These are phyloP conservation scores for Gallinago paraguaiae DNA, from an alignment of 2,113 vertebrate species.

Conservation along the genomic window DNA sequence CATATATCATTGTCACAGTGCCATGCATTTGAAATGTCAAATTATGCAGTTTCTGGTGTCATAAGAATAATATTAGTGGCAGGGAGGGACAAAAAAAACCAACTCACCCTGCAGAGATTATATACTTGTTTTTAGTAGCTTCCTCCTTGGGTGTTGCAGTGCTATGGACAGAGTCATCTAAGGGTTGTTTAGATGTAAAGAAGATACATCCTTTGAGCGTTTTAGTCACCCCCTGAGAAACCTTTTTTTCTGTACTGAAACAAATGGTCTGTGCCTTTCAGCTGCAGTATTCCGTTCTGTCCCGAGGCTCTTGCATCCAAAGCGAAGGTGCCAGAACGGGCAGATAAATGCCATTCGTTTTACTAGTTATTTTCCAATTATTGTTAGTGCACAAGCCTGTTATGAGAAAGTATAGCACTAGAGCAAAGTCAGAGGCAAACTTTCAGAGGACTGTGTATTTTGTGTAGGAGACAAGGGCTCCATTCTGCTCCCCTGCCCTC, in stretches of 20 bases:
- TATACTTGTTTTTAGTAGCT: not conserved
- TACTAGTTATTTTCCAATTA: not conserved
- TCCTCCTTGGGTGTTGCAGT: not conserved
- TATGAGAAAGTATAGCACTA: not conserved
- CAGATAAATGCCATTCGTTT: not conserved
- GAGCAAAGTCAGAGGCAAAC: not conserved
- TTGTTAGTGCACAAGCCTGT: not conserved
- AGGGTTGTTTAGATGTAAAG: not conserved
- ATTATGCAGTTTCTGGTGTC: conserved; percentile 31
- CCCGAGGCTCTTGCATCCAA: not conserved
- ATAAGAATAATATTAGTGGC: not conserved
- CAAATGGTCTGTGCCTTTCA: not conserved
- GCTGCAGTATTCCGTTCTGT: not conserved
- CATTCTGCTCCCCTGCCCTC: not conserved
- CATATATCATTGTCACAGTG: conserved; percentile 29
- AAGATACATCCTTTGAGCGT: not conserved
- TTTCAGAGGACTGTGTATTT: not conserved
- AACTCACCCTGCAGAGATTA: not conserved
- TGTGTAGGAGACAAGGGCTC: not conserved
- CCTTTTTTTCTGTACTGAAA: not conserved
- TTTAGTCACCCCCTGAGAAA: not conserved
- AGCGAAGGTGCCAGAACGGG: not conserved
- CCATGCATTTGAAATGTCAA: conserved; percentile 50
- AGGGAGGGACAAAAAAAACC: not conserved
- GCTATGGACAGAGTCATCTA: not conserved